Base-by-base conservation (phyloP, 2,113 vertebrate species). In the Lutjanus erythropterus region DNA sequence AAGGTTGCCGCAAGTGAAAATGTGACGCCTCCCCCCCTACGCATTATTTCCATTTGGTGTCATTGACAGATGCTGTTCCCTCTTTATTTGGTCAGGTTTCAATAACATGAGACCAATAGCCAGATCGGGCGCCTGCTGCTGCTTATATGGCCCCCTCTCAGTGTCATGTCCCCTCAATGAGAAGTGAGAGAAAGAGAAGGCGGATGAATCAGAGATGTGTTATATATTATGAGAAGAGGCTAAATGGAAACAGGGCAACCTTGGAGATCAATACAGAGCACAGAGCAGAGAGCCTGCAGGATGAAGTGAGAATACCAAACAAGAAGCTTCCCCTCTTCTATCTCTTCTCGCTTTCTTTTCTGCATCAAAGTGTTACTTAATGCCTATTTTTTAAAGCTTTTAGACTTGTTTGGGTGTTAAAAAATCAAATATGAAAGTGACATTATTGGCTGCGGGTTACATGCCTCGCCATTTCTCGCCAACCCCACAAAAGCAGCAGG, bases 151-250 rank as follows among this genome's bases (percentile, higher is more conserved):
- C 80, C 85, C 77, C 74, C 52, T 81, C 71, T 75, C 84, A 60
- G 80, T 92, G 89, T 90, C 85, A 69, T 71, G 79, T 83, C 88
- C 86, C 79, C 75, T 81, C 80, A 84, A 76, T 80, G 87, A 90
- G 81, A 81, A 88, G 76, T 75, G 71, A 62, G 66, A 83, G 64
- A 69, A 69, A 59, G 53, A 66, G 60, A 55, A 82, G 74, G 67
- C 37, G 59, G 62, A 83, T 85, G 86, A 92, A 88, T 92, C 83
- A 70, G 81, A 91, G 81, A 81, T 81, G 89, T 92, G 89, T 92
- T 92, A 84, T 91, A 91, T 91, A 85, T 91, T 91, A 91, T 91
- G 85, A 93, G 87, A 91, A 87, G 84, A 89, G 84, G 84, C 91
- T 91, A 92, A 92, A 92, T 91, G 91, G 85, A 89, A 94, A 92